Evolutionary conservation across 2,888 invertebrate species (phyloP).

Genomic region (Lapara coniferarum): DNA sequence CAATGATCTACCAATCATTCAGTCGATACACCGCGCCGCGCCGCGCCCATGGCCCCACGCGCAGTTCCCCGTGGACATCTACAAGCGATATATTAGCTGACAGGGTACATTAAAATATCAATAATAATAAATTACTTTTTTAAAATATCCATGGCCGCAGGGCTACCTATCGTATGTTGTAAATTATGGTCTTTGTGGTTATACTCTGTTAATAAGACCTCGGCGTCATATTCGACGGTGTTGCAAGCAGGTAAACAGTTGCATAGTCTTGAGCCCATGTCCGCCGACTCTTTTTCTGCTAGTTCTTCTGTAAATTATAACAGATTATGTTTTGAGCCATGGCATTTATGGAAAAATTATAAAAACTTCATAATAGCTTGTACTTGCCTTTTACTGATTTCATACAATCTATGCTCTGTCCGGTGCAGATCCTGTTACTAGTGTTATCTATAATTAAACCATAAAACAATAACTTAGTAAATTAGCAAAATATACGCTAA

Average conservation of each 20-base stretch:
- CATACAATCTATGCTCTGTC: neutral
- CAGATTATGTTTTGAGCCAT: neutral
- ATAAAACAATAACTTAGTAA: neutral
- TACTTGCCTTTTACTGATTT: neutral
- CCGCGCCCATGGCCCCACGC: too few species aligned
- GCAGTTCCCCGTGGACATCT: too few species aligned
- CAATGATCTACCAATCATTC: too few species aligned
- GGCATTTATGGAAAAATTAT: neutral
- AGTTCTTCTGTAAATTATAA: constrained; percentile 35
- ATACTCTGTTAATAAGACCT: constrained; percentile 84
- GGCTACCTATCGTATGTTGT: too few species aligned
- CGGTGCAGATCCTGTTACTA: constrained; percentile 17
- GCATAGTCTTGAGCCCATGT: constrained; percentile 31
- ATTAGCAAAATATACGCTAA: neutral
- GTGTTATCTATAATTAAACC: neutral
- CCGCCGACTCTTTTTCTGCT: constrained; percentile 30
- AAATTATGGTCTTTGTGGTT: too few species aligned
- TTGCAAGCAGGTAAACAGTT: constrained; percentile 71
- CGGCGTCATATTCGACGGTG: constrained; percentile 85
- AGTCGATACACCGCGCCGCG: too few species aligned
- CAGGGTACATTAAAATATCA: constrained; percentile 48
- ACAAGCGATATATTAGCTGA: too few species aligned
- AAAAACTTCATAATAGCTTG: too few species aligned
- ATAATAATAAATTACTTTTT: too few species aligned
- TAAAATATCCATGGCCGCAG: too few species aligned